Conservation (phyloP, 2,113 vertebrate species). For the Martes martes region DNA sequence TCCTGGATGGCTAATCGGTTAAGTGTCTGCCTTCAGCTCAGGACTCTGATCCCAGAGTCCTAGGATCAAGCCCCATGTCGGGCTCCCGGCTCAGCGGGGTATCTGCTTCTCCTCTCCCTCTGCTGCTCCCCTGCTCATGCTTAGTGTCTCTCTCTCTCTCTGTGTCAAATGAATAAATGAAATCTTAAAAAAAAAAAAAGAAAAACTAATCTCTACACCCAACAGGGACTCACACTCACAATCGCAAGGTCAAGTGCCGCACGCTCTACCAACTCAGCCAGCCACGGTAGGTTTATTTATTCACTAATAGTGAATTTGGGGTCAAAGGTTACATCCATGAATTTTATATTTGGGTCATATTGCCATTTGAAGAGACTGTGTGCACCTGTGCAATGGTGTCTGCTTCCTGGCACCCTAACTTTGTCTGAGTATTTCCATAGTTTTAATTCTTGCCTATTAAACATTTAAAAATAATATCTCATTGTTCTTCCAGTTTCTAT, state of each 20-base stretch:
- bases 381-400: neutral
- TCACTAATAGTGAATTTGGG: neutral
- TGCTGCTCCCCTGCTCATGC: no score
- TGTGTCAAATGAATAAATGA: no score
- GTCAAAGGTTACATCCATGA: neutral
- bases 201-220: neutral
- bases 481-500: neutral
- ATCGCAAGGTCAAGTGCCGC: neutral
- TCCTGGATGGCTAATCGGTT: neutral
- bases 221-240: neutral
- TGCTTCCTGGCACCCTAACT: neutral
- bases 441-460: neutral
- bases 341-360: neutral
- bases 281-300: neutral
- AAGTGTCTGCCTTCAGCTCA: neutral
- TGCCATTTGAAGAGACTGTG: neutral
- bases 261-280: neutral
- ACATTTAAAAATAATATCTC: neutral
- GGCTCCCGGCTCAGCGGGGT: no score
- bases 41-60: neutral
- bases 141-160: no score
- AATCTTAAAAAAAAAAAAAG: no score
- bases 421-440: neutral
- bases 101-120: no score
- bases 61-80: no score